Conservation (phyloP, 2,888 invertebrate species). For the Polydrusus cervinus region DNA sequence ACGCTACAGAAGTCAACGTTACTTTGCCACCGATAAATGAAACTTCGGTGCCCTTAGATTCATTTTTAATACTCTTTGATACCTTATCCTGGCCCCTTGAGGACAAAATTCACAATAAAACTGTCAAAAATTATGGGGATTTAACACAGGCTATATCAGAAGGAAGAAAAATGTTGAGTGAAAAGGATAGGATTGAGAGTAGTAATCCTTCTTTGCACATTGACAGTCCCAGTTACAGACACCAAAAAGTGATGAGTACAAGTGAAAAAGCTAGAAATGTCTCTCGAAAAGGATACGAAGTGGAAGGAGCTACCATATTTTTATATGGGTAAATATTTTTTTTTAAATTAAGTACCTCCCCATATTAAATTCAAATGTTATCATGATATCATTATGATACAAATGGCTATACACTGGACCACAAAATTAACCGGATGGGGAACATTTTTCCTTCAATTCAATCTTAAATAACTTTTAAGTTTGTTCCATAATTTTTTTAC, state of each 20-base stretch:
- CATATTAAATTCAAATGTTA: too few relatives aligned
- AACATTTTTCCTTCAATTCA: too few relatives aligned
- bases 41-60: constrained; percentile 29
- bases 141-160: constrained; percentile 62
- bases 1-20: constrained; percentile 42
- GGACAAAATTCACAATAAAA: constrained; percentile 46
- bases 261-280: constrained; percentile 76
- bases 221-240: constrained; percentile 79
- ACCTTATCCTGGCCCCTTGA: constrained; percentile 58
- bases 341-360: not conserved
- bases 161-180: constrained; percentile 74
- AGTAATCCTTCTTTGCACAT: constrained; percentile 71
- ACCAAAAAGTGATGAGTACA: constrained; percentile 82
- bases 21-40: constrained; percentile 41
- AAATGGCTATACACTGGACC: too few relatives aligned
- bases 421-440: too few relatives aligned
- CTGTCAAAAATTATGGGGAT: constrained; percentile 43
- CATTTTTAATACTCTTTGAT: constrained; percentile 55
- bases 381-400: too few relatives aligned
- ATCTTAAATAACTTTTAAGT: too few relatives aligned
- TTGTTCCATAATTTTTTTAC: too few relatives aligned
- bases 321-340: constrained; percentile 55
- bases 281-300: constrained; percentile 79
- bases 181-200: constrained; percentile 75
- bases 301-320: constrained; percentile 79